These are phyloP conservation scores for Lucilia cuprina DNA, from an alignment of 1,140 invertebrate genomes.

Conservation along the genomic window DNA sequence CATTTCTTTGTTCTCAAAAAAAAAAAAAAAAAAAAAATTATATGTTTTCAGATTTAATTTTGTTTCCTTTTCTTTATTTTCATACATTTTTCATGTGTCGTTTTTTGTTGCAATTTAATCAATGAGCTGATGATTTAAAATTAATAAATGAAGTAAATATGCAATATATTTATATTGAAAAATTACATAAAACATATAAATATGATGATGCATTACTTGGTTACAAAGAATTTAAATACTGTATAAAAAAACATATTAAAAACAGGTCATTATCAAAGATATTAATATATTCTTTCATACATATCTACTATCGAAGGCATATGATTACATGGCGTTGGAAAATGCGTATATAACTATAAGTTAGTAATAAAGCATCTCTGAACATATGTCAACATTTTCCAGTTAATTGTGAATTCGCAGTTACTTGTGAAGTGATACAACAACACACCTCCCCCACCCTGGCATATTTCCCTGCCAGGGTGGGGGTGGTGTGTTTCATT, in stretches of 20 bases:
- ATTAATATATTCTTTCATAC: background rate
- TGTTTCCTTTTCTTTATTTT: background rate
- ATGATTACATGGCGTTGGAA: too few species aligned
- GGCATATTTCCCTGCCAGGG: too few species aligned
- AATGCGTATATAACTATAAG: too few species aligned
- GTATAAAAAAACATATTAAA: background rate
- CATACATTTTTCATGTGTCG: background rate
- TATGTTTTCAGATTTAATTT: too few species aligned
- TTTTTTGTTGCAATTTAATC: background rate
- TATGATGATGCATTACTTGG: background rate
- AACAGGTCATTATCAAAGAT: background rate
- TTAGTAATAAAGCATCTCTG: too few species aligned
- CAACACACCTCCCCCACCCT: too few species aligned
- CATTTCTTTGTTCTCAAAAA: background rate
- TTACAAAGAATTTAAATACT: background rate
- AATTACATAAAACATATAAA: background rate
- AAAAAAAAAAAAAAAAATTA: too few species aligned
- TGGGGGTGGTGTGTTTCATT: too few species aligned
- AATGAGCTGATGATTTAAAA: background rate
- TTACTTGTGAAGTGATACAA: too few species aligned
- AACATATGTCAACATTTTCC: too few species aligned
- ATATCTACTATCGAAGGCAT: too few species aligned
- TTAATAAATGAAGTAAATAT: background rate
- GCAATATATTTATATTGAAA: background rate
- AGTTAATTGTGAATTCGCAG: too few species aligned